Percentiles rank a stretch among this genome's conserved stretches.
Conservation (phyloP, 1,140 invertebrate genomes). For the Luehdorfia chinensis region DNA sequence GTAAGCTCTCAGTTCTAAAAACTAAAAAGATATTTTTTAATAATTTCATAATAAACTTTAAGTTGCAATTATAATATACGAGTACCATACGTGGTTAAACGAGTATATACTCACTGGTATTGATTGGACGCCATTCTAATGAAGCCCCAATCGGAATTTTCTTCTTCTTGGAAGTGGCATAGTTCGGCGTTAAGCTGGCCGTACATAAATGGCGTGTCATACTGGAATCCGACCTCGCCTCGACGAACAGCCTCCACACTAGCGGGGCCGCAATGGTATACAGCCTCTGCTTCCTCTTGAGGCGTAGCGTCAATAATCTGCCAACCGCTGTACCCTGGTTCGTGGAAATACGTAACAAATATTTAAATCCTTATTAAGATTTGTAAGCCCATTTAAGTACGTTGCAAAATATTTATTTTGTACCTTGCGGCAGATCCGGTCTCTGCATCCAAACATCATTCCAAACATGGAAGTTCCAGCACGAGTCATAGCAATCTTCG, state of each 20-base stretch:
- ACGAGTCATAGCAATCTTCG: constrained; percentile 79
- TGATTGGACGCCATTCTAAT: constrained; percentile 79
- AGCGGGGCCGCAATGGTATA: constrained; percentile 84
- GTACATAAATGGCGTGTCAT: constrained; percentile 87
- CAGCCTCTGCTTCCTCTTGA: constrained; percentile 83
- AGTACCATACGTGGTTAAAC: no score
- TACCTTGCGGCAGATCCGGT: constrained; percentile 83
- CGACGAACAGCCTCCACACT: constrained; percentile 84
- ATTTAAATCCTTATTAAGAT: not conserved
- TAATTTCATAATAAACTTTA: no score
- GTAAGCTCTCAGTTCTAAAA: no score
- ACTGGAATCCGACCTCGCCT: constrained; percentile 85
- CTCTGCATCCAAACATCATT: constrained; percentile 90
- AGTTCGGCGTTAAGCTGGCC: constrained; percentile 89
- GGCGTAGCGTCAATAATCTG: constrained; percentile 88
- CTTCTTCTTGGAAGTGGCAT: constrained; percentile 83
- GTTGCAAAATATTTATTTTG: not conserved
- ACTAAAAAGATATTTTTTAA: no score
- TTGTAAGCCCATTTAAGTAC: not conserved
- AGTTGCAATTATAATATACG: no score
- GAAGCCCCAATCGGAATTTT: constrained; percentile 82
- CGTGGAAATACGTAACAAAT: constrained; percentile 8
- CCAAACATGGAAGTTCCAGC: constrained; percentile 92
- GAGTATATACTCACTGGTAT: constrained; percentile 76
- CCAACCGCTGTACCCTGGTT: constrained; percentile 85